Evolutionary conservation across 2,113 vertebrate species (phyloP).

Genomic region (Pipra filicauda): DNA sequence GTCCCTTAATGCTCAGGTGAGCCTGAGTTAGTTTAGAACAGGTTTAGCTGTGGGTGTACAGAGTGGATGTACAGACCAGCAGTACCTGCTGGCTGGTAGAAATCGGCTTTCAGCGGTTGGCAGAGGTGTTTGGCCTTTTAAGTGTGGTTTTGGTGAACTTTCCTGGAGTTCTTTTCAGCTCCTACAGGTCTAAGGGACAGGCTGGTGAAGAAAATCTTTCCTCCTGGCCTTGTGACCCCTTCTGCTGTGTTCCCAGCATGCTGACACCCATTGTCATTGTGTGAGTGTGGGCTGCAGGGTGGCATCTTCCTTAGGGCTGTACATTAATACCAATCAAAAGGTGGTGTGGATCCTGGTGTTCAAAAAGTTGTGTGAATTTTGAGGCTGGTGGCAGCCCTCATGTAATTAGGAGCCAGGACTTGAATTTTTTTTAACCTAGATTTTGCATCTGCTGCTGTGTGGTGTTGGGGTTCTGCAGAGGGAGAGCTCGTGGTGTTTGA

Average conservation of each 20-base stretch:
- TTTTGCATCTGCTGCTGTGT: background rate
- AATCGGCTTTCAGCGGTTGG: background rate
- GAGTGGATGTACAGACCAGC: background rate
- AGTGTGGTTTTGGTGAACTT: background rate
- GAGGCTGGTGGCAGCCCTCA: background rate
- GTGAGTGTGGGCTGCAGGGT: background rate
- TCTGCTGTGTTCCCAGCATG: background rate
- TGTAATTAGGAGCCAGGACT: background rate
- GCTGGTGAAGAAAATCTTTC: background rate
- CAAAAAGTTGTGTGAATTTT: background rate
- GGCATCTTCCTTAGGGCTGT: background rate
- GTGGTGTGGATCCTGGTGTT: background rate
- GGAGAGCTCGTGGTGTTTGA: rapidly evolving
- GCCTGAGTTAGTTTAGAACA: background rate
- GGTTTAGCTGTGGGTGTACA: background rate
- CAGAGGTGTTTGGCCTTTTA: background rate
- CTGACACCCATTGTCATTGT: rapidly evolving
- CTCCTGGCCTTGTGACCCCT: background rate
- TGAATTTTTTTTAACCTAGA: background rate
- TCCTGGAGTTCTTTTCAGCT: background rate
- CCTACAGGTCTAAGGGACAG: no score
- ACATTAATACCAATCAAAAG: rapidly evolving
- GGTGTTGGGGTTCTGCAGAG: background rate
- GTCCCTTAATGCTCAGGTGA: background rate
- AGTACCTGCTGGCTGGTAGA: background rate